Conservation (phyloP, 1,140 invertebrate species). For the Gryllus bimaculatus region DNA sequence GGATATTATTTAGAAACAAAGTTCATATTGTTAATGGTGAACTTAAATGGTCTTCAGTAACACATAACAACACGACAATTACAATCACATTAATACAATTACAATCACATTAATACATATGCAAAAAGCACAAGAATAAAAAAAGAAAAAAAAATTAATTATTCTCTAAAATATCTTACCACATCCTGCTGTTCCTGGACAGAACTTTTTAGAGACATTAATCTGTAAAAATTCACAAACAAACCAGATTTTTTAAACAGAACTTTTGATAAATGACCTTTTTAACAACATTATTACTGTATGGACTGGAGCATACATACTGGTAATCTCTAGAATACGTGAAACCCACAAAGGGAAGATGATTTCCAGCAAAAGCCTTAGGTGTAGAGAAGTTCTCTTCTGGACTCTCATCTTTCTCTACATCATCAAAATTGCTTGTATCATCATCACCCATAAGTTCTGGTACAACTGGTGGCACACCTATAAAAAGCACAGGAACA, state of each 20-base stretch:
- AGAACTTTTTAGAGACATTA: neutral
- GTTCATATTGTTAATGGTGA: too few species aligned
- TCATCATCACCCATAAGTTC: constrained; percentile 93
- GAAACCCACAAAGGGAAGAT: constrained; percentile 97
- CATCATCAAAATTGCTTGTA: constrained; percentile 96
- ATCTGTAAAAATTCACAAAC: neutral
- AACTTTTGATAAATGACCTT: too few species aligned
- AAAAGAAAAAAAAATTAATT: too few species aligned
- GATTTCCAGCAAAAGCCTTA: constrained; percentile 96
- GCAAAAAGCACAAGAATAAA: too few species aligned
- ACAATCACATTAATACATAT: too few species aligned
- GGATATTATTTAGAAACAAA: too few species aligned
- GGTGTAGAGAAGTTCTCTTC: constrained; percentile 90
- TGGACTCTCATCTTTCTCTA: constrained; percentile 81
- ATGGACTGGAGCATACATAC: constrained; percentile 23
- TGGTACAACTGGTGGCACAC: constrained; percentile 90
- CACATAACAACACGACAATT: too few species aligned
- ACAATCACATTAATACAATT: too few species aligned
- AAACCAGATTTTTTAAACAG: neutral
- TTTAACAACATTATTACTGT: too few species aligned
- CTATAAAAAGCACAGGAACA: constrained; percentile 31
- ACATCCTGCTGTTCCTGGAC: neutral
- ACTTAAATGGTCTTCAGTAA: too few species aligned
- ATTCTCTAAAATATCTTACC: neutral
- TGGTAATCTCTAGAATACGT: constrained; percentile 92